These are phyloP conservation scores for Dicyrtomina minuta DNA, from an alignment of 2,888 invertebrate genomes.

Conservation along the genomic window DNA sequence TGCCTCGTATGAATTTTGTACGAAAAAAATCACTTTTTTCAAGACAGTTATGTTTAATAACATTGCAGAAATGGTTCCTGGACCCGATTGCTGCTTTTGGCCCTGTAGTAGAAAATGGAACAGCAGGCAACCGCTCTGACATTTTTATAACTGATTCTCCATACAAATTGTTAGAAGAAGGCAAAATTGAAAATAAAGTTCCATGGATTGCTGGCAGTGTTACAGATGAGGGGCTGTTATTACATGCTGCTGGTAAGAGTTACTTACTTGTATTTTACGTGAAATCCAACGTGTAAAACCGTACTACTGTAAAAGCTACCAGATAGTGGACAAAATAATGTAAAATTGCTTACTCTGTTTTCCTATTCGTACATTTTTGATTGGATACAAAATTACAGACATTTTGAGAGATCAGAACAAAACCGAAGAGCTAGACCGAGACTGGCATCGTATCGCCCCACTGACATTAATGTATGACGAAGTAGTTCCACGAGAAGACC, in stretches of 20 bases:
- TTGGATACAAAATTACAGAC: too few relatives aligned
- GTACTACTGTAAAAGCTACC: too few relatives aligned
- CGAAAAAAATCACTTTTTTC: background rate
- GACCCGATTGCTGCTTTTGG: slow-evolving; percentile 29
- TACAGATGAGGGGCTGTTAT: background rate
- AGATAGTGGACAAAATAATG: too few relatives aligned
- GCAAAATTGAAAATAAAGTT: slow-evolving; percentile 1
- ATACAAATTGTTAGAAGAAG: background rate
- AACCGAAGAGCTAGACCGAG: slow-evolving; percentile 1
- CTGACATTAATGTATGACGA: slow-evolving; percentile 26
- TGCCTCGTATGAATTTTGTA: too few relatives aligned
- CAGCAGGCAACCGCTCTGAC: background rate
- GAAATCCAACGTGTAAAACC: background rate
- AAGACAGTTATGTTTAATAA: background rate
- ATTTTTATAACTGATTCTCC: slow-evolving; percentile 7
- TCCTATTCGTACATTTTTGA: too few relatives aligned
- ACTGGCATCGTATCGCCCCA: slow-evolving; percentile 19
- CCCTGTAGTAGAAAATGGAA: slow-evolving; percentile 18
- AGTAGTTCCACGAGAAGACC: background rate
- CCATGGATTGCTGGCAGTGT: slow-evolving; percentile 14
- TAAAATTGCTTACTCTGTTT: too few relatives aligned
- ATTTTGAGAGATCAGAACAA: background rate
- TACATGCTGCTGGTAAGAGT: slow-evolving; percentile 16
- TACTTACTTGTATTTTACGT: background rate
- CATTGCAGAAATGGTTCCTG: slow-evolving; percentile 17